Conservation (phyloP, 1,140 invertebrate species). For the Drosophila persimilis region DNA sequence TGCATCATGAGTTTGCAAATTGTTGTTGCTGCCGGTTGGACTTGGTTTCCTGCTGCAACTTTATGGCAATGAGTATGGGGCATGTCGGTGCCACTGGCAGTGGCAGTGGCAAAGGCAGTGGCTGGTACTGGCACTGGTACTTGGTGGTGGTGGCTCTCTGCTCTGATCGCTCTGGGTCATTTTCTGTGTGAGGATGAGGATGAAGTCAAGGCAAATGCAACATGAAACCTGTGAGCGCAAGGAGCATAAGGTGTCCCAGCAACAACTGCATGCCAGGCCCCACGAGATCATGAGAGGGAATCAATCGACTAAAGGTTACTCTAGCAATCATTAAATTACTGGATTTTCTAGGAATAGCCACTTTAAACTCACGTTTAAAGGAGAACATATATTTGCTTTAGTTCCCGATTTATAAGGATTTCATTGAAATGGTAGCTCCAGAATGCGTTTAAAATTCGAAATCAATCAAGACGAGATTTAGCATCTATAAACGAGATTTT, state of each 20-base stretch:
- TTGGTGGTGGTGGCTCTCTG: slow-evolving; percentile 16
- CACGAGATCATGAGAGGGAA: background rate
- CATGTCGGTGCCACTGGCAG: background rate
- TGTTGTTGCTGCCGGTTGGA: slow-evolving; percentile 51
- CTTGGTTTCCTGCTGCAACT: slow-evolving; percentile 75
- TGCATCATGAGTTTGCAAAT: slow-evolving; percentile 81
- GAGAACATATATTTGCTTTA: no score
- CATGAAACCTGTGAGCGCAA: slow-evolving; percentile 73
- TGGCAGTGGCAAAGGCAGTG: slow-evolving; percentile 7
- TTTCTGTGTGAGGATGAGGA: slow-evolving; percentile 54
- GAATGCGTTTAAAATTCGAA: no score
- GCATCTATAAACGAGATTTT: no score
- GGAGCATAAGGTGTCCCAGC: slow-evolving; percentile 50
- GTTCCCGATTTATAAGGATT: no score
- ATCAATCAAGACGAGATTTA: no score
- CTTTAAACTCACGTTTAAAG: background rate
- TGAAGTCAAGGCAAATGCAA: slow-evolving; percentile 75
- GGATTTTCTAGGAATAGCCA: background rate
- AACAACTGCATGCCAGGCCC: background rate
- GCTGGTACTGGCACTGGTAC: slow-evolving; percentile 21
- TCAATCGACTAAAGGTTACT: slow-evolving; percentile 13
- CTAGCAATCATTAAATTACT: background rate
- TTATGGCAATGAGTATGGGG: slow-evolving; percentile 56
- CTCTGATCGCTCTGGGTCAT: slow-evolving; percentile 73
- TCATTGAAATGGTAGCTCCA: no score